These are phyloP conservation scores for Campylorhamphus procurvoides DNA, from an alignment of 2,113 vertebrate genomes.

Conservation along the genomic window DNA sequence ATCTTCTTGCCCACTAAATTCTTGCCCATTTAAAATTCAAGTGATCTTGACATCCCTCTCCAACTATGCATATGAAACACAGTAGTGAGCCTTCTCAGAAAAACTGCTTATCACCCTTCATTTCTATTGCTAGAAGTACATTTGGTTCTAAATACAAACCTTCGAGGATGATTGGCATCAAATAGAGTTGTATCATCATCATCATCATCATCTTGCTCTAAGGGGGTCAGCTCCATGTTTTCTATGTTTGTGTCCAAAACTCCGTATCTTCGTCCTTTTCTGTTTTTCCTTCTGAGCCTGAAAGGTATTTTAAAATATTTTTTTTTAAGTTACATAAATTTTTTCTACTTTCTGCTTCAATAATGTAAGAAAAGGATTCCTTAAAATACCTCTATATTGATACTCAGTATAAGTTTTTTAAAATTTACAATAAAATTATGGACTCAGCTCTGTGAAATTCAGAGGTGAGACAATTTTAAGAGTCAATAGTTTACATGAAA, in stretches of 20 bases:
- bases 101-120: not conserved
- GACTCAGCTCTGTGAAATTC: not conserved
- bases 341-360: not conserved
- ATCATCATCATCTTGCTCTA: slow-evolving; percentile 82
- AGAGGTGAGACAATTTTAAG: not conserved
- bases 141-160: slow-evolving; percentile 59
- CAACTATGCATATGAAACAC: slow-evolving; percentile 39
- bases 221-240: slow-evolving; percentile 81
- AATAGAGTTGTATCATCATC: slow-evolving; percentile 81
- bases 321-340: not conserved
- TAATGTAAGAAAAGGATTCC: not conserved
- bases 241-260: slow-evolving; percentile 82
- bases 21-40: slow-evolving; percentile 43
- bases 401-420: not conserved
- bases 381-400: not conserved
- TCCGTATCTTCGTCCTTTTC: slow-evolving; percentile 79
- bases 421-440: not conserved
- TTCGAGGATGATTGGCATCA: slow-evolving; percentile 78
- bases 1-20: slow-evolving; percentile 53
- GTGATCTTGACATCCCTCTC: slow-evolving; percentile 34
- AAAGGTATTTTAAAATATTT: slow-evolving; percentile 24
- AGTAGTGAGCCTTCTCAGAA: slow-evolving; percentile 5
- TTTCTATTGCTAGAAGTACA: not conserved
- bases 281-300: slow-evolving; percentile 78
- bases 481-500: not conserved